phyloP scores from a whole-genome alignment of 2,888 invertebrate genomes.

The Zaprionus bogoriensis region DNA sequence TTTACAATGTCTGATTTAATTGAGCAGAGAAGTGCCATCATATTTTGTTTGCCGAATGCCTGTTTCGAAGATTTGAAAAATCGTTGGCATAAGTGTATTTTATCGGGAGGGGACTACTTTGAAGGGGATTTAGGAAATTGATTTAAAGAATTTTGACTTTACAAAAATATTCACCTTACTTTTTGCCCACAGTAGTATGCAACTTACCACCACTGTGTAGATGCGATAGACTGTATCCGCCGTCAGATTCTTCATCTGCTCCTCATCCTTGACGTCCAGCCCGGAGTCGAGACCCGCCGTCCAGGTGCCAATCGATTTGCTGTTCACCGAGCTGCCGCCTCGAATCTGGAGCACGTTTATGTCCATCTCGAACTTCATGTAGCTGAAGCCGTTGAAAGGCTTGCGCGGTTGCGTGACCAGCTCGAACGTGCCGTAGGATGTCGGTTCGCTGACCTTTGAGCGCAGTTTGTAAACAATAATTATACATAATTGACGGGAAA shows the following conservation, averaged over 20 bases:
- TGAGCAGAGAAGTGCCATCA: too few species aligned
- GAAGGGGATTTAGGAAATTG: too few species aligned
- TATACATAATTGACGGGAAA: constrained; percentile 30
- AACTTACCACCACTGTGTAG: constrained; percentile 90
- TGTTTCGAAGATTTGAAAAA: too few species aligned
- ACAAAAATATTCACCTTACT: too few species aligned
- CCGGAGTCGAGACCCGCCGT: constrained; percentile 88
- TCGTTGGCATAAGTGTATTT: too few species aligned
- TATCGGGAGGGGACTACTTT: too few species aligned
- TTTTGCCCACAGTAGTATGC: too few species aligned
- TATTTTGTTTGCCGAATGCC: too few species aligned
- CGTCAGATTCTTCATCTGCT: constrained; percentile 88
- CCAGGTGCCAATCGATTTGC: constrained; percentile 89
- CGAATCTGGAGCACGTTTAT: constrained; percentile 88
- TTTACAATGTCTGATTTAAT: too few species aligned
- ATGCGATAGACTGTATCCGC: constrained; percentile 94
- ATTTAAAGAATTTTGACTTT: too few species aligned
- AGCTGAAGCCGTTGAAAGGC: constrained; percentile 87
- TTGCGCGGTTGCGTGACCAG: constrained; percentile 85
- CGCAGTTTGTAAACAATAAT: constrained; percentile 43
- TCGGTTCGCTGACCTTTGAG: constrained; percentile 85
- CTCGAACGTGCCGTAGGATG: constrained; percentile 88
- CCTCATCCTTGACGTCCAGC: constrained; percentile 86
- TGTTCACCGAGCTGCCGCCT: constrained; percentile 89
- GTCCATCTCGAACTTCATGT: constrained; percentile 89